These are phyloP conservation scores for Rhyacophila evoluta DNA, from an alignment of 2,888 invertebrate genomes.

Conservation along the genomic window DNA sequence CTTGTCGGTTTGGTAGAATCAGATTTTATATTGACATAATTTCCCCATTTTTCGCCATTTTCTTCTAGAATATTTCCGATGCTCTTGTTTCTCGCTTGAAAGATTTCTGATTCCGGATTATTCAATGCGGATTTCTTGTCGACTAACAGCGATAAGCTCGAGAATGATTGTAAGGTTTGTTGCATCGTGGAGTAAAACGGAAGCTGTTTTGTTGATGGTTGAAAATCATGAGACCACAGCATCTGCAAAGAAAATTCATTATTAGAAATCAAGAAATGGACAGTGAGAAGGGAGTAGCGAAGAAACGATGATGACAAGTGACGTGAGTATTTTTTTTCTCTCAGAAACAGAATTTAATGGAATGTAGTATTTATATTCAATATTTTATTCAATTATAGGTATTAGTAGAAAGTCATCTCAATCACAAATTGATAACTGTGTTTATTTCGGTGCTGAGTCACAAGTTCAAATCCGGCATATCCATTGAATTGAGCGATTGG, in stretches of 20 bases:
- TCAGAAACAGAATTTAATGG: too few species aligned
- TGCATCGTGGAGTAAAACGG: constrained; percentile 62
- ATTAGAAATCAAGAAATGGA: too few species aligned
- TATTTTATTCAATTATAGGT: too few species aligned
- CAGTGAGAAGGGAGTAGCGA: too few species aligned
- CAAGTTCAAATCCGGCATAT: too few species aligned
- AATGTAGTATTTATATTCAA: too few species aligned
- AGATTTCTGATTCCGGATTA: constrained; percentile 38
- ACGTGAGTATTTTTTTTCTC: too few species aligned
- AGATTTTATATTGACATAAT: constrained; percentile 55
- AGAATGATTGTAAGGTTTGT: constrained; percentile 62
- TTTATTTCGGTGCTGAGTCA: too few species aligned
- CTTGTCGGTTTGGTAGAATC: constrained; percentile 49
- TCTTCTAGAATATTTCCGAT: constrained; percentile 55
- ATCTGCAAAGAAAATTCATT: constrained; percentile 65
- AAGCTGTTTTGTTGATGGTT: constrained; percentile 61
- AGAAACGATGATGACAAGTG: too few species aligned
- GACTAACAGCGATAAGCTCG: constrained; percentile 59
- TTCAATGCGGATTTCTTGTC: constrained; percentile 56
- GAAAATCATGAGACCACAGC: constrained; percentile 70
- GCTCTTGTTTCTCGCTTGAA: constrained; percentile 53
- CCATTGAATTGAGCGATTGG: too few species aligned
- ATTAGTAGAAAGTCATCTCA: too few species aligned
- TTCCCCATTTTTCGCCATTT: constrained; percentile 55
- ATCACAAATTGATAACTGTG: too few species aligned